Evolutionary conservation across 2,797 vertebrate species (phyloP), one percentile per base, ranked within the genome.

Genomic region (Microctenopoma steveboyesi): DNA sequence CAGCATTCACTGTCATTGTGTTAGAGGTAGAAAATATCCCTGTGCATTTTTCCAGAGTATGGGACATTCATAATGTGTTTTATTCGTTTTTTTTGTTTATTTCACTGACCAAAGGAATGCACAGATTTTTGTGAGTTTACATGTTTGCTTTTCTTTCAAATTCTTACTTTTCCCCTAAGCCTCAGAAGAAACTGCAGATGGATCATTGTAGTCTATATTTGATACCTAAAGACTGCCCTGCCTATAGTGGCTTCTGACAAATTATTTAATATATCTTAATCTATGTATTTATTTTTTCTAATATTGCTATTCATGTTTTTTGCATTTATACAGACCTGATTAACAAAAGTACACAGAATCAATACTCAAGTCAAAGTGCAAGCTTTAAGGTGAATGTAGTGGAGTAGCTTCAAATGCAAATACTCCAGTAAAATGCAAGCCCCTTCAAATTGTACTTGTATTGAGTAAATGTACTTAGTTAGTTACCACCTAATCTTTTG

Each of bases 221-320:
- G 7, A 12, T 60, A 72, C 43, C 46, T n/a, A n/a, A 22, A 56
- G 8, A 68, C 54, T 72, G 33, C 18, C 46, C 43, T 48, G 12
- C 40, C 25, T 53, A 22, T 64, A 63, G 46, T 70, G 4, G 35
- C 56, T 67, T 67, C 59, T 74, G 22, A 12, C 37, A 52, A 65
- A 47, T 42, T 9, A 74, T 74, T 70, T 12, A 62, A 58, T 77
- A 61, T 72, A 10, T 22, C 22, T 53, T 48, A 22, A 6, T 47
- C 58, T 64, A 33, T 72, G 10, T 88, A 58, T 80, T 86, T 79
- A 72, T 87, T 82, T 85, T 33, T 78, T 83, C 13, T 62, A 59
- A 53, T 27, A 47, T 61, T 49, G 18, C 37, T 60, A 18, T 57
- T 56, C 3, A n/a, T 69, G 48, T 47, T 73, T 22, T 63, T 74